Evolutionary conservation across 2,113 vertebrate species (phyloP).

Genomic region (Puffinus mauretanicus): DNA sequence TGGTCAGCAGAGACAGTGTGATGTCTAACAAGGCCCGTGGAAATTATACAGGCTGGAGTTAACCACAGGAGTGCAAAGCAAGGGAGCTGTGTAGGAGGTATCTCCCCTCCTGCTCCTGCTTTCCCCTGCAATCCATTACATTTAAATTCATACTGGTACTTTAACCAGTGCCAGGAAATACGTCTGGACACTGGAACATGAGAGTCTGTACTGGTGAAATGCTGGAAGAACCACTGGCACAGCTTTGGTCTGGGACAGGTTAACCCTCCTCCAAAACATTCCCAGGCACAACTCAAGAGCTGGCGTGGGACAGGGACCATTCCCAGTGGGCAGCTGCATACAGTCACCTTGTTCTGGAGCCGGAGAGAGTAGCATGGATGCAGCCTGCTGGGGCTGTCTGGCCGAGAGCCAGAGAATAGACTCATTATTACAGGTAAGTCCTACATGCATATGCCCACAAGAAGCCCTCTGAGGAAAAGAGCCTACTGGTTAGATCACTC

Average conservation of each 20-base stretch:
- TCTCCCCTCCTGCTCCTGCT: neutral
- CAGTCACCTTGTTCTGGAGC: neutral
- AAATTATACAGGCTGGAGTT: neutral
- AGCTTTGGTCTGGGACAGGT: neutral
- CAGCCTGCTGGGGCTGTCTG: neutral
- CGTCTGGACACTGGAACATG: neutral
- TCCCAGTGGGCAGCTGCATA: neutral
- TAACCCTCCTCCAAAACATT: neutral
- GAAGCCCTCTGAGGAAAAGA: neutral
- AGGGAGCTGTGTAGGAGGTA: neutral
- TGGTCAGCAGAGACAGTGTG: neutral
- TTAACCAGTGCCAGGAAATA: neutral
- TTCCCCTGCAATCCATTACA: neutral
- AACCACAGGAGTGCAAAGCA: neutral
- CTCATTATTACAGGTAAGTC: neutral
- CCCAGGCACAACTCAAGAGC: accelerated
- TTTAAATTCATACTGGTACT: neutral
- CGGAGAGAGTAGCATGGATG: neutral
- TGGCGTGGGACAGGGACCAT: accelerated
- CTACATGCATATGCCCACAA: neutral
- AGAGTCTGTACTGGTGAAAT: neutral
- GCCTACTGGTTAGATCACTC: neutral
- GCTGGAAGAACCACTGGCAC: neutral
- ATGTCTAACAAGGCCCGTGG: neutral
- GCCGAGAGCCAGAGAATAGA: neutral